phyloP scores from a whole-genome alignment of 23 tunicate species.

The Halocynthia roretzi region DNA sequence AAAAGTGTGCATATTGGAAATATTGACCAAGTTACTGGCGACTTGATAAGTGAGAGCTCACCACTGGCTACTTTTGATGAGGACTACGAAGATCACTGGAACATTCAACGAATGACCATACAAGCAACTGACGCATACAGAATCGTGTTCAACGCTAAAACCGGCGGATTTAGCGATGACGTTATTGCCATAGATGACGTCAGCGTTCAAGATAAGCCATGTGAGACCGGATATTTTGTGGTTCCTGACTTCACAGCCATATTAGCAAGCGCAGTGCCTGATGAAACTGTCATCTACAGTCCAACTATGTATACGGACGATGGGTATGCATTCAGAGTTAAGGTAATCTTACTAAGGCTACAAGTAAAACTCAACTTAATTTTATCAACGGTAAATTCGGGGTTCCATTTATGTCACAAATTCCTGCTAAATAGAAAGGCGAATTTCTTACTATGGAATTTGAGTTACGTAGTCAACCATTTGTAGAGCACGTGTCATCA shows the following conservation, averaged over 20 bases:
- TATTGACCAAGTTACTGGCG: conserved; percentile 11
- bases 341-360: conserved; percentile 32
- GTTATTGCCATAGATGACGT: conserved; percentile 85
- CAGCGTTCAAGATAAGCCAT: conserved; percentile 72
- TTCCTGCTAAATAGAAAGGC: too few relatives aligned
- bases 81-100: conserved; percentile 2
- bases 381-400: neutral
- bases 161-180: conserved; percentile 25
- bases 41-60: neutral
- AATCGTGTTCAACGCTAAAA: conserved; percentile 2
- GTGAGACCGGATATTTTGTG: conserved; percentile 62
- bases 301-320: conserved; percentile 64
- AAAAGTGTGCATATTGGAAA: conserved; percentile 9
- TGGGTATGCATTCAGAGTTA: conserved; percentile 71
- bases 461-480: neutral
- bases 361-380: neutral
- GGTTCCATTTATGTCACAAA: too few relatives aligned
- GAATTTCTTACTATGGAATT: too few relatives aligned
- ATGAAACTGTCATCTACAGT: conserved; percentile 14
- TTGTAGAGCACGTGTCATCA: neutral
- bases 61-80: neutral
- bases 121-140: conserved; percentile 6
- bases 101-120: conserved; percentile 17
- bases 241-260: conserved; percentile 27
- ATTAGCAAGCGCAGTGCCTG: conserved; percentile 19